Evolutionary conservation across 2,888 invertebrate species (phyloP).

Genomic region (Epirrhoe alternata): DNA sequence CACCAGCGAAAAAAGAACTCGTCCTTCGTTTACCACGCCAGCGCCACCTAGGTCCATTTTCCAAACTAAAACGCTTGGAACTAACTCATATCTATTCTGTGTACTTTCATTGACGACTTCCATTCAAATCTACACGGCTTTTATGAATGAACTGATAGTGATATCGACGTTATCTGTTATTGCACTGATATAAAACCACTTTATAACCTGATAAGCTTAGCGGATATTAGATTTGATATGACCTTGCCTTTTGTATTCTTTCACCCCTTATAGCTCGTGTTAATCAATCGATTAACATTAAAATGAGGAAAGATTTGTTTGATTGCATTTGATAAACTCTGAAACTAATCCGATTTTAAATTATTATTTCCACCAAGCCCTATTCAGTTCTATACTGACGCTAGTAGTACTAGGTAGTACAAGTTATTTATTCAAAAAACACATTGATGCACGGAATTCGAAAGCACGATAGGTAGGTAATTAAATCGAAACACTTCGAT

Average conservation of each 20-base stretch:
- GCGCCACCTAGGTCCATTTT: neutral
- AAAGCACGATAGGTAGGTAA: too few relatives aligned
- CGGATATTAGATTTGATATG: neutral
- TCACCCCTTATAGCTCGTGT: too few relatives aligned
- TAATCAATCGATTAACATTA: too few relatives aligned
- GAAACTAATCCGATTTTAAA: too few relatives aligned
- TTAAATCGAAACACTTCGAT: too few relatives aligned
- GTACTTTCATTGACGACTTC: conserved; percentile 15
- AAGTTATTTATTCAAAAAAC: too few relatives aligned
- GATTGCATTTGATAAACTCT: too few relatives aligned
- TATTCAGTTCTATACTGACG: too few relatives aligned
- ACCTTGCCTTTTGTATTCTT: neutral
- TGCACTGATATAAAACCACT: neutral
- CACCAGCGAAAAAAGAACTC: neutral
- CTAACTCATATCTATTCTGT: neutral
- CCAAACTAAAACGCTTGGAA: neutral
- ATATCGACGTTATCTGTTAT: conserved; percentile 19
- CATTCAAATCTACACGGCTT: conserved; percentile 12
- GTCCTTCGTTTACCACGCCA: neutral
- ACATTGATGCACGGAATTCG: too few relatives aligned
- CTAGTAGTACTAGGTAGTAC: too few relatives aligned
- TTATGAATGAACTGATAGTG: conserved; percentile 28
- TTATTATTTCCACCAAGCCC: too few relatives aligned
- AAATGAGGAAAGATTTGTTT: too few relatives aligned
- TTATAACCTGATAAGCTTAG: neutral